Evolutionary conservation across 2,113 vertebrate species (phyloP).

Genomic region (Ceyx cyanopectus): DNA sequence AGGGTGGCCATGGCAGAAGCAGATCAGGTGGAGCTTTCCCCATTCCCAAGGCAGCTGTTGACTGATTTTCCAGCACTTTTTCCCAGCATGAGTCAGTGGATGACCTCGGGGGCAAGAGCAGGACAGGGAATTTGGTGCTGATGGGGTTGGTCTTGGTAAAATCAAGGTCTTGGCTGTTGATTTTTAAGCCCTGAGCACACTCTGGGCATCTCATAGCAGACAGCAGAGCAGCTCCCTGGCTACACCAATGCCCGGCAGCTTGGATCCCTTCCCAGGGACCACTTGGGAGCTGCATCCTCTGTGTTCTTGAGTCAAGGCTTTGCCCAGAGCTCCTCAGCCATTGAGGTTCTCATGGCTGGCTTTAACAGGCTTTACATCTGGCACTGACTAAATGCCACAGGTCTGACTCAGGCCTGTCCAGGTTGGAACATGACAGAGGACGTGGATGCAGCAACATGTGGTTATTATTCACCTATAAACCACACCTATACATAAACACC

Average conservation of each 20-base stretch:
- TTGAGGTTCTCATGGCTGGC: accelerated
- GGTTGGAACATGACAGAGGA: background rate
- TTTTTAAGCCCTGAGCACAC: background rate
- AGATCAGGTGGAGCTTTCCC: background rate
- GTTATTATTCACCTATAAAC: background rate
- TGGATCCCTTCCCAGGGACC: accelerated
- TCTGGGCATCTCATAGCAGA: background rate
- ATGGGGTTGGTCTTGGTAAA: background rate
- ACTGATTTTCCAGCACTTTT: background rate
- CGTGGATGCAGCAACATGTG: background rate
- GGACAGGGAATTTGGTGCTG: background rate
- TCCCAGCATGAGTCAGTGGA: background rate
- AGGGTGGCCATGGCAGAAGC: accelerated
- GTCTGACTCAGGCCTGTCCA: background rate
- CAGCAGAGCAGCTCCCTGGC: background rate
- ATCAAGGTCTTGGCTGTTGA: background rate
- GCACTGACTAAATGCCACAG: background rate
- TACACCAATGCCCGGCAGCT: accelerated
- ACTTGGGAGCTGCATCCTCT: accelerated
- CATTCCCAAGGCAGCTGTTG: background rate
- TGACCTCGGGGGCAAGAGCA: background rate
- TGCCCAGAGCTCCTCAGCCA: background rate
- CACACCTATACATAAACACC: background rate
- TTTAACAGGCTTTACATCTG: background rate
- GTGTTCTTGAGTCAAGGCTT: background rate